Conservation (phyloP, 64 coral and sea anemone species). For the Acropora tenuis region DNA sequence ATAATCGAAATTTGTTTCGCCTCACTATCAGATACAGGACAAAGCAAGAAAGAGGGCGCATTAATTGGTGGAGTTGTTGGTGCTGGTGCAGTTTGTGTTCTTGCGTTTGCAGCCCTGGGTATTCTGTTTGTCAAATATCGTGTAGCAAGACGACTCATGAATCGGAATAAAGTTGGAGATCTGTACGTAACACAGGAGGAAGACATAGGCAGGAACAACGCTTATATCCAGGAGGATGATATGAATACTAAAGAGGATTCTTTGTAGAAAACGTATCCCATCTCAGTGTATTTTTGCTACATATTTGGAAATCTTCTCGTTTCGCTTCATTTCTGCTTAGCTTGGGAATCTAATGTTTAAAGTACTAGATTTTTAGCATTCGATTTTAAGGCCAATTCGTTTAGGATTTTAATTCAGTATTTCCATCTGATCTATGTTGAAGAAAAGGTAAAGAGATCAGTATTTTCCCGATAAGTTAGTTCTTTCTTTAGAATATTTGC, state of each 20-base stretch:
- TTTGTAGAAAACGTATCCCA: background rate
- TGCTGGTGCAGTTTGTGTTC: conserved; percentile 4
- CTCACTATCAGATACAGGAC: background rate
- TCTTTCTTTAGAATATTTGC: too few relatives aligned
- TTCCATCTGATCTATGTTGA: too few relatives aligned
- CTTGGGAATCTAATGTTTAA: too few relatives aligned
- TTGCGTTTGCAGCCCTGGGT: background rate
- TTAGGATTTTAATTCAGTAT: too few relatives aligned
- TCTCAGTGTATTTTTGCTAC: too few relatives aligned
- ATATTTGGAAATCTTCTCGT: too few relatives aligned
- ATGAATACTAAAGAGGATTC: background rate
- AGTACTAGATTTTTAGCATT: too few relatives aligned
- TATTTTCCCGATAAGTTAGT: too few relatives aligned
- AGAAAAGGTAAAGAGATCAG: too few relatives aligned
- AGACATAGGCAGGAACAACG: conserved; percentile 7
- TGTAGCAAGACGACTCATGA: conserved; percentile 26
- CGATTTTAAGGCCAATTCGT: too few relatives aligned
- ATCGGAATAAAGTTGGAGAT: conserved; percentile 36
- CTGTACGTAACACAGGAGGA: background rate
- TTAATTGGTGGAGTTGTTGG: conserved; percentile 3
- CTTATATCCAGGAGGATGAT: conserved; percentile 14
- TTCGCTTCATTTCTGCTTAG: too few relatives aligned
- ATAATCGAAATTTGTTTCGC: background rate
- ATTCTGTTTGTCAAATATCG: conserved; percentile 30
- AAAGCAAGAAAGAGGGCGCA: background rate